A percentile compares a stretch with the other conserved stretches of the same genome.
phyloP scores from a whole-genome alignment of 2,888 invertebrate genomes.

The Morpho deidamia region DNA sequence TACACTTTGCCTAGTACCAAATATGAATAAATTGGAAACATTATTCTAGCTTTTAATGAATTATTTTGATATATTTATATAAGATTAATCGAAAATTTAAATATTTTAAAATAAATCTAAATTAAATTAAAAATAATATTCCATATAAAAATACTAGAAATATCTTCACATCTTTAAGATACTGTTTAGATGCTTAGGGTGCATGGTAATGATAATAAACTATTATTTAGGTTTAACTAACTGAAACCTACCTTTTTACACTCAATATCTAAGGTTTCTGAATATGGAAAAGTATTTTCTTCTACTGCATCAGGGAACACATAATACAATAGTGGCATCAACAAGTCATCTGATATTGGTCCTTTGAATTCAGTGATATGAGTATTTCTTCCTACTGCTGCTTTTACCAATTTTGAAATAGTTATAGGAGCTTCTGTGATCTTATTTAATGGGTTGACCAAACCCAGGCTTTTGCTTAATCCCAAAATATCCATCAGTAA shows the following conservation, averaged over 20 bases:
- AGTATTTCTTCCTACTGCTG: slow-evolving; percentile 69
- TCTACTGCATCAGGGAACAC: slow-evolving; percentile 93
- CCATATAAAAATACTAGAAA: too few species aligned
- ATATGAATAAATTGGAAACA: too few species aligned
- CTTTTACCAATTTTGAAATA: slow-evolving; percentile 77
- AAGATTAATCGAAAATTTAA: too few species aligned
- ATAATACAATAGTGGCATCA: slow-evolving; percentile 88
- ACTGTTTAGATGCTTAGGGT: too few species aligned
- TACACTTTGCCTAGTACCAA: too few species aligned
- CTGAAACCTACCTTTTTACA: slow-evolving; percentile 51
- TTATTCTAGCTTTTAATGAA: too few species aligned
- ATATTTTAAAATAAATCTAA: too few species aligned
- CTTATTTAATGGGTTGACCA: slow-evolving; percentile 80
- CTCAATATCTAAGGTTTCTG: slow-evolving; percentile 63
- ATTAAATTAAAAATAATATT: too few species aligned
- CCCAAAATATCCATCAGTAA: slow-evolving; percentile 69
- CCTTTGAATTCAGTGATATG: slow-evolving; percentile 81
- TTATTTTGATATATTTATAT: too few species aligned
- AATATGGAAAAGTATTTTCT: slow-evolving; percentile 76
- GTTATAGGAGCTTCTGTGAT: slow-evolving; percentile 89
- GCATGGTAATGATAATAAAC: neutral
- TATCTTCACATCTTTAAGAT: too few species aligned
- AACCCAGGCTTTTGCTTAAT: slow-evolving; percentile 63
- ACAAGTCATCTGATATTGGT: slow-evolving; percentile 86
- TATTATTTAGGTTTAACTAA: neutral